These are phyloP conservation scores for Octomys mimax DNA, from an alignment of 2,797 vertebrate genomes.

Conservation along the genomic window DNA sequence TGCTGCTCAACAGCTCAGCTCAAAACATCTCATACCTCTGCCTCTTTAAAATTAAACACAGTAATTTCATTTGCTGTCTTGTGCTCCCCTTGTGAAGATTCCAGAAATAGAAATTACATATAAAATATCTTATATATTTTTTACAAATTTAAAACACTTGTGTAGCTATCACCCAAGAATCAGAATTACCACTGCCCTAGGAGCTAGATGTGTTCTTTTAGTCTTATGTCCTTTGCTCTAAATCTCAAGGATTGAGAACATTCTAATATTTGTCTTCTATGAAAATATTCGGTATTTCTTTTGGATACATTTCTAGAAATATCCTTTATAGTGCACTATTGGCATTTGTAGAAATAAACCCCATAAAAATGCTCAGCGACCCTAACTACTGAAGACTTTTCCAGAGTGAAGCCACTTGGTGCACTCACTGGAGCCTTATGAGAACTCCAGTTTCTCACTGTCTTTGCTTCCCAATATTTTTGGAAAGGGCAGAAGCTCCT, in stretches of 20 bases:
- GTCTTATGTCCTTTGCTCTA: constrained; percentile 17
- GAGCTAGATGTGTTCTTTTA: not conserved
- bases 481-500: not conserved
- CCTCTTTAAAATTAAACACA: not conserved
- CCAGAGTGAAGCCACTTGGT: not conserved
- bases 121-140: not conserved
- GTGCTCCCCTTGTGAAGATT: not conserved
- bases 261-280: constrained; percentile 24
- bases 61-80: not conserved
- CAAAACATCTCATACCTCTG: not conserved
- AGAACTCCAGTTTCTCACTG: not conserved
- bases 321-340: not conserved
- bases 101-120: constrained; percentile 10
- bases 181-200: not conserved
- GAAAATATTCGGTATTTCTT: constrained; percentile 28
- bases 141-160: not conserved
- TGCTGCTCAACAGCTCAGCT: not conserved
- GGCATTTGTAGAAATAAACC: not conserved
- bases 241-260: constrained; percentile 45
- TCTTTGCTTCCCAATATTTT: not conserved
- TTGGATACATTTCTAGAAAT: not conserved
- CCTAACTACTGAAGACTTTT: not conserved
- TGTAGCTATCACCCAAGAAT: not conserved
- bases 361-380: not conserved
- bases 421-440: not conserved